A percentile compares a stretch with the other conserved stretches of the same genome.
Evolutionary conservation across 2,797 vertebrate genomes (phyloP).

Genomic region (Amphiprion clarkii): DNA sequence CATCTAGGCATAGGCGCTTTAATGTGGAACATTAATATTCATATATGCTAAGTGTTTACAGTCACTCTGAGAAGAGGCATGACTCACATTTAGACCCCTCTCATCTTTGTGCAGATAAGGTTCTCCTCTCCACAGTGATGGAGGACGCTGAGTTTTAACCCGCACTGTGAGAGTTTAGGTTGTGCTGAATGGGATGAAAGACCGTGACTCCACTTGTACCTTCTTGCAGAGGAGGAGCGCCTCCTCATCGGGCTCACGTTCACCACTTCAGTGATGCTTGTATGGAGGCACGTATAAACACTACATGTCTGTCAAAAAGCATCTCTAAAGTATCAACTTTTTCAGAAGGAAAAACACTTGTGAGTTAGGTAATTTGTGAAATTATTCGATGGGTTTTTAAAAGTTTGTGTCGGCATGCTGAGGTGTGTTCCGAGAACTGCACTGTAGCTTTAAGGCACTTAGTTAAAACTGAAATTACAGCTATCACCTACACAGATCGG

Average conservation of each 20-base stretch:
- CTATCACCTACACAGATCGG: slow-evolving; percentile 1
- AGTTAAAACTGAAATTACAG: neutral
- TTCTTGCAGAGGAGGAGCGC: slow-evolving; percentile 37
- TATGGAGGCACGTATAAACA: slow-evolving; percentile 36
- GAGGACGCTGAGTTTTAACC: slow-evolving; percentile 61
- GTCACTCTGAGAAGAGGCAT: slow-evolving; percentile 74
- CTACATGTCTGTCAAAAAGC: slow-evolving; percentile 12
- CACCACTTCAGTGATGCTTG: slow-evolving; percentile 31
- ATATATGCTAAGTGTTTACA: slow-evolving; percentile 86
- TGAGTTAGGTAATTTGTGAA: neutral
- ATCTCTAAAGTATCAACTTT: neutral
- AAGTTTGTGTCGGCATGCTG: neutral
- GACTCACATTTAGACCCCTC: slow-evolving; percentile 69
- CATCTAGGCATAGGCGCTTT: slow-evolving; percentile 77
- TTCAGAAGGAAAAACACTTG: slow-evolving; percentile 14
- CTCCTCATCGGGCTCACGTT: slow-evolving; percentile 40
- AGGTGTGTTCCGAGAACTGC: slow-evolving; percentile 2
- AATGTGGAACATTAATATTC: slow-evolving; percentile 87
- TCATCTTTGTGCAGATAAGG: slow-evolving; percentile 68
- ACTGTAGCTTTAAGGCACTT: neutral
- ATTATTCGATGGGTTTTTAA: neutral
- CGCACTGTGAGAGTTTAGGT: slow-evolving; percentile 32
- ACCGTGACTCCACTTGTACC: slow-evolving; percentile 58
- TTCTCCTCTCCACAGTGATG: slow-evolving; percentile 56
- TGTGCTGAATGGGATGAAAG: slow-evolving; percentile 51